Conservation (phyloP, 2,113 vertebrate species). For the Seriola dumerili region DNA sequence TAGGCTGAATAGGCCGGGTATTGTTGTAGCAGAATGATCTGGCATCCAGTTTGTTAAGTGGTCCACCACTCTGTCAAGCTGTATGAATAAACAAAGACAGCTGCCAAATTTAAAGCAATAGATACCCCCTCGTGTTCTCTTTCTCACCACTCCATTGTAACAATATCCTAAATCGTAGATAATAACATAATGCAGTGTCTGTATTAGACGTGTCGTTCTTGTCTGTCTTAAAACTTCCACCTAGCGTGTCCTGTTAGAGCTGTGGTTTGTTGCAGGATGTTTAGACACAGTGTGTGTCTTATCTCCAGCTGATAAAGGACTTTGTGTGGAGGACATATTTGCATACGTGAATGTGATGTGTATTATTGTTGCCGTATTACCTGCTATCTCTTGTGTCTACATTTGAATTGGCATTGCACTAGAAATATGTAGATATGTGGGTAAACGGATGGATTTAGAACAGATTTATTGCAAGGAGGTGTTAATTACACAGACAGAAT, state of each 20-base stretch:
- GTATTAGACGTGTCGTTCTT: neutral
- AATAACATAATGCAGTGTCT: slow-evolving; percentile 14
- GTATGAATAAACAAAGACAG: slow-evolving; percentile 21
- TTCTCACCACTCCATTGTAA: slow-evolving; percentile 10
- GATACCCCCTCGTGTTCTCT: neutral
- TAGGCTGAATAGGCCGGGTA: slow-evolving; percentile 26
- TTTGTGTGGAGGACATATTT: neutral
- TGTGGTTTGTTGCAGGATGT: slow-evolving; percentile 44
- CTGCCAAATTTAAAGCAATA: slow-evolving; percentile 41
- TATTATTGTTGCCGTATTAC: neutral
- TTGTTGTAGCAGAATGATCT: slow-evolving; percentile 54
- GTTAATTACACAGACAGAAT: slow-evolving; percentile 46
- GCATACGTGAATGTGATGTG: neutral
- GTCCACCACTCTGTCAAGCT: slow-evolving; percentile 22
- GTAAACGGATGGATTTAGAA: slow-evolving; percentile 9
- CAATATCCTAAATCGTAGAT: slow-evolving; percentile 25
- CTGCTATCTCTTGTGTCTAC: neutral
- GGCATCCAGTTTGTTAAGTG: slow-evolving; percentile 38
- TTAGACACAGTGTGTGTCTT: slow-evolving; percentile 26
- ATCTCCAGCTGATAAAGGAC: slow-evolving; percentile 21
- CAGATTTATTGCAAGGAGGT: slow-evolving; percentile 37
- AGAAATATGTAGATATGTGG: slow-evolving; percentile 3
- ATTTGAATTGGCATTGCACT: slow-evolving; percentile 20
- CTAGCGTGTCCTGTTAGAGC: slow-evolving; percentile 17
- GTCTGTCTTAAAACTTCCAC: slow-evolving; percentile 22